Percentiles rank a stretch among this genome's conserved stretches.
Evolutionary conservation across 92 coral and sea anemone species (phyloP).

Genomic region (Siderastrea radians): DNA sequence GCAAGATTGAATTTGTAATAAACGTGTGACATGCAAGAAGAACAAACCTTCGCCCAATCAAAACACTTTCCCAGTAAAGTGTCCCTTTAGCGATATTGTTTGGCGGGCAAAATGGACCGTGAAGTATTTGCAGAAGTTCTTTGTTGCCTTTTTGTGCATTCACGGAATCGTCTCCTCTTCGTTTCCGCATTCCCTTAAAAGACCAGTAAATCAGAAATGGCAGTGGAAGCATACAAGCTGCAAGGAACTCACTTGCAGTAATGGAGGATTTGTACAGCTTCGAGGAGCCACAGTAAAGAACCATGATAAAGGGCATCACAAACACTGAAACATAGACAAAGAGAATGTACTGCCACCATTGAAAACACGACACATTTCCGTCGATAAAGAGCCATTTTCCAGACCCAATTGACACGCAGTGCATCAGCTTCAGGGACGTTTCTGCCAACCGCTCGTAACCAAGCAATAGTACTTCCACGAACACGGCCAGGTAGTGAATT

Average conservation of each 20-base stretch:
- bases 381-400: slow-evolving; percentile 52
- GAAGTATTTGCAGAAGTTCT: slow-evolving; percentile 62
- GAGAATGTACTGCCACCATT: slow-evolving; percentile 73
- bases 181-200: neutral
- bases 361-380: slow-evolving; percentile 65
- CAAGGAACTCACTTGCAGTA: slow-evolving; percentile 46
- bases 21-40: slow-evolving; percentile 53
- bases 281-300: slow-evolving; percentile 65
- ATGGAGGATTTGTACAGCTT: slow-evolving; percentile 50
- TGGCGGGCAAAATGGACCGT: slow-evolving; percentile 75
- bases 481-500: slow-evolving; percentile 60
- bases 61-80: slow-evolving; percentile 76
- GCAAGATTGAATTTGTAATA: slow-evolving; percentile 50
- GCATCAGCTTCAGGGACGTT: slow-evolving; percentile 49
- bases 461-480: slow-evolving; percentile 53
- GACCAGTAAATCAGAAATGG: slow-evolving; percentile 69
- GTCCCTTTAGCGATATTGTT: slow-evolving; percentile 42
- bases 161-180: neutral
- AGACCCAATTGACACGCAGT: slow-evolving; percentile 41
- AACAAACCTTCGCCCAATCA: slow-evolving; percentile 69
- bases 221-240: slow-evolving; percentile 66
- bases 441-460: slow-evolving; percentile 73
- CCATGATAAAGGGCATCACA: slow-evolving; percentile 58
- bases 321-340: slow-evolving; percentile 52
- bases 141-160: neutral